Base-by-base conservation (phyloP, 2,888 invertebrate species). In the Epinotia nisella region DNA sequence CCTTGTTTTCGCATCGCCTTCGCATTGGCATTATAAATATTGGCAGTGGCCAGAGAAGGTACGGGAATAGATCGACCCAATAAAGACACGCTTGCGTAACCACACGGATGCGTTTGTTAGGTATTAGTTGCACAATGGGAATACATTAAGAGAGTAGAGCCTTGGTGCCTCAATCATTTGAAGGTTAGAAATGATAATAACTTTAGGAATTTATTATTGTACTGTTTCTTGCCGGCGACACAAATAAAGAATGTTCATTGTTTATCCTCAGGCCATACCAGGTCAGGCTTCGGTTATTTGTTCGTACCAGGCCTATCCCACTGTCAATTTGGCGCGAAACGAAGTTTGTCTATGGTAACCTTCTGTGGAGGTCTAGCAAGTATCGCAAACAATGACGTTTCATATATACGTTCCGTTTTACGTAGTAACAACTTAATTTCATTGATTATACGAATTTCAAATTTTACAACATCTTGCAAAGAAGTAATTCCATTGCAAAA, bases 31-130 rank as follows among this genome's bases (percentile, higher is more conserved):
- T 81, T 77, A 80, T 79, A 82, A 86, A 83, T 85, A 87, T 87
- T 87, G 87, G 88, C 89, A 87, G 83, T 83, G 83, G 78, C 80
- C 79, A 78, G 80, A 72, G 82, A 87, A 85, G 80, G 80, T 76
- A 83, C 86, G 76, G 81, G 87, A 91, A 91, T 90, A 91, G 91
- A 87, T 85, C 88, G 90, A 89, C 90, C 90, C 85, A 90, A 90
- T 91, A 90, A 89, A 90, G 86, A 87, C 85, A 84, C 85, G 82
- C 83, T 91, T 91, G 82, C 88, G 88, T 83, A 90, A 90, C 81
- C 78, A 80, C 80, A 80, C 88, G 86, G 87, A 88, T 86, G 83
- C 82, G 83, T 83, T 82, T 82, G 82, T 75, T 81, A 77, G 82
- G 80, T 80, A 81, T 82, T 78, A 76, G 78, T 89, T 87, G 82